Evolutionary conservation across 2,797 vertebrate genomes (phyloP).

Genomic region (Lagodon rhomboides): DNA sequence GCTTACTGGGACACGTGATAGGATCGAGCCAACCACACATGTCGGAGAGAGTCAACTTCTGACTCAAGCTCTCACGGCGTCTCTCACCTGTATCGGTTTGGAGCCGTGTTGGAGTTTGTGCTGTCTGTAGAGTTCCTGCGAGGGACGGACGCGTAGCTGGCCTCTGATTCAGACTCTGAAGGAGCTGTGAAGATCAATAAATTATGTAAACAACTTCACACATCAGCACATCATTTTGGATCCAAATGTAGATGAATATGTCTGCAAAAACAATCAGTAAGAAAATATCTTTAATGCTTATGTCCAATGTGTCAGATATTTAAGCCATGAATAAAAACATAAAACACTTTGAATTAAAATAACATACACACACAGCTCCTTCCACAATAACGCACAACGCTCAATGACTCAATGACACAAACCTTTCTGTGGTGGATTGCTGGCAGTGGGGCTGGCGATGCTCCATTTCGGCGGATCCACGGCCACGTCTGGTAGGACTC

Average conservation of each 20-base stretch:
- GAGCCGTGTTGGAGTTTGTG: constrained; percentile 35
- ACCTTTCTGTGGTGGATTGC: constrained; percentile 68
- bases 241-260: not conserved
- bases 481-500: constrained; percentile 75
- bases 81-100: constrained; percentile 72
- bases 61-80: not conserved
- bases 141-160: constrained; percentile 77
- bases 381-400: not conserved
- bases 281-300: not conserved
- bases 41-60: not conserved
- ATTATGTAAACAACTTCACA: constrained; percentile 15
- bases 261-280: not conserved
- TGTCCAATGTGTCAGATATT: no score
- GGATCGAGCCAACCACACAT: not conserved
- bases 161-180: constrained; percentile 83
- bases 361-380: not conserved
- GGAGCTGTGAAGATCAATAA: constrained; percentile 44
- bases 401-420: constrained; percentile 17
- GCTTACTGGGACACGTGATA: no score
- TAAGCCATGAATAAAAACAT: not conserved
- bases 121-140: constrained; percentile 60
- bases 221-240: not conserved
- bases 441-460: constrained; percentile 42
- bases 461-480: constrained; percentile 72
- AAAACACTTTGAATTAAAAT: not conserved